phyloP scores from a whole-genome alignment of 2,888 invertebrate species.

The Apamea sordens region DNA sequence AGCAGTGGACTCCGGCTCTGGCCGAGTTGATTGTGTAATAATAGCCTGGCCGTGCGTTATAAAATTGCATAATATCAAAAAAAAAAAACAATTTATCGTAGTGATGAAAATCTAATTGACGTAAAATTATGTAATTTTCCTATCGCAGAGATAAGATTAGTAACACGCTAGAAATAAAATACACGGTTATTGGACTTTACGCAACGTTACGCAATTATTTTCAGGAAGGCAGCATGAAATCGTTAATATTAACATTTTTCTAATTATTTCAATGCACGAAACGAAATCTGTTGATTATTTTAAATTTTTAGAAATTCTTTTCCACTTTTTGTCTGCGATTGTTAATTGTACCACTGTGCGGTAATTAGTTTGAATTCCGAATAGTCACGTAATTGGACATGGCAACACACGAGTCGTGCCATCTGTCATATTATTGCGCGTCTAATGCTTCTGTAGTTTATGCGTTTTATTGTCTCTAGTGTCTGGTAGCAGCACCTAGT shows the following conservation, averaged over 20 bases:
- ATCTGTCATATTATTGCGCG: slow-evolving; percentile 30
- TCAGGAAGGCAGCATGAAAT: slow-evolving; percentile 38
- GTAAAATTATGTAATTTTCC: slow-evolving; percentile 38
- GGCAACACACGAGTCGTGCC: slow-evolving; percentile 5
- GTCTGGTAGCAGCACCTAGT: background rate
- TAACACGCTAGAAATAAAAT: slow-evolving; percentile 39
- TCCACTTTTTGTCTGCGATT: background rate
- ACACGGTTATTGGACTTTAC: slow-evolving; percentile 22
- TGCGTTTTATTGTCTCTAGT: background rate
- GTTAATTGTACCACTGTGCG: slow-evolving; percentile 39
- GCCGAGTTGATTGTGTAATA: background rate
- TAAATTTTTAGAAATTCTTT: slow-evolving; percentile 13
- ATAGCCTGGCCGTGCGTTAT: background rate
- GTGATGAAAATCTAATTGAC: slow-evolving; percentile 29
- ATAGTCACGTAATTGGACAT: slow-evolving; percentile 34
- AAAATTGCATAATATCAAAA: slow-evolving; percentile 3
- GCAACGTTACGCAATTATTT: slow-evolving; percentile 54
- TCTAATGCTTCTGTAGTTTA: slow-evolving; percentile 27
- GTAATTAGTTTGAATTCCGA: slow-evolving; percentile 42
- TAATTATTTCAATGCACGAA: slow-evolving; percentile 38
- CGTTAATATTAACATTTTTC: slow-evolving; percentile 12
- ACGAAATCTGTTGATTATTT: slow-evolving; percentile 23
- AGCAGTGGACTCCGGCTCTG: background rate
- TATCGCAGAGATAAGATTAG: slow-evolving; percentile 21
- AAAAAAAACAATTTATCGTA: slow-evolving; percentile 5